A percentile compares a stretch with the other conserved stretches of the same genome.
These are phyloP conservation scores for Polylopha cassiicola DNA, from an alignment of 2,888 invertebrate genomes.

Conservation along the genomic window DNA sequence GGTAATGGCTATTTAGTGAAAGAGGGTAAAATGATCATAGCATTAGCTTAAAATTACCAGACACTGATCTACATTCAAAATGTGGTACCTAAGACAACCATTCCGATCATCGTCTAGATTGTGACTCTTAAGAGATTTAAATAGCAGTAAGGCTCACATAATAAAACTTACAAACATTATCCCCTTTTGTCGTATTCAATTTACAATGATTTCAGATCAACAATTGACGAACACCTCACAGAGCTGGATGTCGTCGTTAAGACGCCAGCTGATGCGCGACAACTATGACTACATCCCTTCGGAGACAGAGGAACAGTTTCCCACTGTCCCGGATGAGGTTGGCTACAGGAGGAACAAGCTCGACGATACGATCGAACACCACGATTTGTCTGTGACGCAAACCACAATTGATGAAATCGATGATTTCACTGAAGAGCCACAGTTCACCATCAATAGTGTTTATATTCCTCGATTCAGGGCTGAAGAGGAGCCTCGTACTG, in stretches of 20 bases:
- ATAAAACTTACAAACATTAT: too few relatives aligned
- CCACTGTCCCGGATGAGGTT: conserved; percentile 7
- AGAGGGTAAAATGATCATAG: too few relatives aligned
- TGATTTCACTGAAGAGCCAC: not conserved
- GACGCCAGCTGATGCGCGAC: conserved; percentile 41
- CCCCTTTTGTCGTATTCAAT: too few relatives aligned
- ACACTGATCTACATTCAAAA: too few relatives aligned
- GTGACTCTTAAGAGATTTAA: too few relatives aligned
- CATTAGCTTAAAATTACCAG: too few relatives aligned
- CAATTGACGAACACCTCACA: not conserved
- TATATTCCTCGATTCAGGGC: too few relatives aligned
- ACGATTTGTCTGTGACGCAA: not conserved
- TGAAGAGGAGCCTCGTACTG: not conserved
- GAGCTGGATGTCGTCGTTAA: conserved; percentile 22
- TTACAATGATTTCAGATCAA: not conserved
- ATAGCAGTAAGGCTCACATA: too few relatives aligned
- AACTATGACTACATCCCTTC: conserved; percentile 46
- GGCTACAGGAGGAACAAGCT: not conserved
- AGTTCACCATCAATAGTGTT: too few relatives aligned
- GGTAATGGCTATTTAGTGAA: too few relatives aligned
- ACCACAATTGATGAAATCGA: not conserved
- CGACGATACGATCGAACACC: not conserved
- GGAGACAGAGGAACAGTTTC: conserved; percentile 21
- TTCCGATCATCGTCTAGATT: too few relatives aligned
- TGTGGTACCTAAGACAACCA: too few relatives aligned